These are phyloP conservation scores for Sebastes vulpes DNA, from an alignment of 2,797 vertebrate genomes.

Conservation along the genomic window DNA sequence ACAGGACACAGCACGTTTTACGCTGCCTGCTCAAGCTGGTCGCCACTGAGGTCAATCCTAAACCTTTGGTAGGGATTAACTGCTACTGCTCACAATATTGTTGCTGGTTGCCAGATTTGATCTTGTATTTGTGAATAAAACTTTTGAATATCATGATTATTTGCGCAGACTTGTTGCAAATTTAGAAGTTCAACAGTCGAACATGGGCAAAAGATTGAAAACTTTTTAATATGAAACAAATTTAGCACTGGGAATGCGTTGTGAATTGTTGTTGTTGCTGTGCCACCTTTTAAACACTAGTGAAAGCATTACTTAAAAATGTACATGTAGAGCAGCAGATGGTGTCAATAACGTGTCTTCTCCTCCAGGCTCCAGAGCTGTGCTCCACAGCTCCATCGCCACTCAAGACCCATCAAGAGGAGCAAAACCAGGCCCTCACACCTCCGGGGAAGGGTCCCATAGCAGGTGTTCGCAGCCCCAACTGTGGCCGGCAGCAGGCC, in stretches of 20 bases:
- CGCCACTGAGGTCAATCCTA: conserved; percentile 95
- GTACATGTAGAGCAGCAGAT: not conserved
- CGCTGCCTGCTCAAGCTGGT: conserved; percentile 94
- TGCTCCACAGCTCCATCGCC: conserved; percentile 90
- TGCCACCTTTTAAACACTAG: not conserved
- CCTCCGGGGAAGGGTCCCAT: conserved; percentile 90
- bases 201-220: not conserved
- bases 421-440: conserved; percentile 88
- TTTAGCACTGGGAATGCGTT: not conserved
- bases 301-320: not conserved
- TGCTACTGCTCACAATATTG: not conserved
- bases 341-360: not conserved
- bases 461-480: conserved; percentile 90
- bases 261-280: not conserved
- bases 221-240: not conserved
- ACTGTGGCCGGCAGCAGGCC: conserved; percentile 89
- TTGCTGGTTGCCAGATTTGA: not conserved
- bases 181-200: not conserved
- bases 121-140: not conserved
- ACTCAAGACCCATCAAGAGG: conserved; percentile 90
- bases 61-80: conserved; percentile 86
- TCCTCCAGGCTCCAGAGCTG: conserved; percentile 87
- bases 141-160: not conserved
- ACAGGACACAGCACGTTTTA: conserved; percentile 90
- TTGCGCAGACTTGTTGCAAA: not conserved